Percentiles rank a stretch among this genome's conserved stretches.
phyloP scores from a whole-genome alignment of 2,113 vertebrate genomes.

The Takifugu flavidus region DNA sequence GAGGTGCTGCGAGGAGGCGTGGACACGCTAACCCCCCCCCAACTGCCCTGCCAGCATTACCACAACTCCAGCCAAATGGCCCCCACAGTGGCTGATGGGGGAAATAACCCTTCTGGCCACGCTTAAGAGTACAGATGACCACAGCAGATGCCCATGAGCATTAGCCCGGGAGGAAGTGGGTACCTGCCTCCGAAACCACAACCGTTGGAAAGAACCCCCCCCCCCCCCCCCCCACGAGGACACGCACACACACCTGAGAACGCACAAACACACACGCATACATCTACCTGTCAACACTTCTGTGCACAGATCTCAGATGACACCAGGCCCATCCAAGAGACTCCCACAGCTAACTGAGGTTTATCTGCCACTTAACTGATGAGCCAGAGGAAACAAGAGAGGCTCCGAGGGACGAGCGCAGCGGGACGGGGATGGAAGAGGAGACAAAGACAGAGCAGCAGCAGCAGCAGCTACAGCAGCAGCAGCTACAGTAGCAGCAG shows the following conservation, averaged over 20 bases:
- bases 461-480: background rate
- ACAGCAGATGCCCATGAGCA: slow-evolving; percentile 30
- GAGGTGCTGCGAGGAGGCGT: too few species aligned
- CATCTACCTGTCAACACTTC: slow-evolving; percentile 30
- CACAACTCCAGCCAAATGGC: slow-evolving; percentile 34
- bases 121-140: slow-evolving; percentile 51
- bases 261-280: slow-evolving; percentile 20
- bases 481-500: too few species aligned
- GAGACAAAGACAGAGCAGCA: slow-evolving; percentile 15
- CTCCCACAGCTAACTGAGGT: slow-evolving; percentile 61
- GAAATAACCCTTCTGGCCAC: slow-evolving; percentile 49
- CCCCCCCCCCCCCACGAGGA: slow-evolving; percentile 24
- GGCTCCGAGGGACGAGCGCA: slow-evolving; percentile 46
- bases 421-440: slow-evolving; percentile 20
- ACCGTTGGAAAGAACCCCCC: slow-evolving; percentile 3
- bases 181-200: slow-evolving; percentile 29
- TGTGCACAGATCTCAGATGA: slow-evolving; percentile 56
- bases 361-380: slow-evolving; percentile 71
- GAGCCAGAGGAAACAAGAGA: slow-evolving; percentile 66
- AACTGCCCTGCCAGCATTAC: slow-evolving; percentile 62
- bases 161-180: slow-evolving; percentile 54
- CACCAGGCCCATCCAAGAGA: slow-evolving; percentile 58
- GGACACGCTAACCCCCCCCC: slow-evolving; percentile 30
- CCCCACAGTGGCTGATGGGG: slow-evolving; percentile 23
- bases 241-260: slow-evolving; percentile 43